A percentile compares a stretch with the other conserved stretches of the same genome.
Conservation (phyloP, 2,888 invertebrate species). For the Eupithecia vulgata region DNA sequence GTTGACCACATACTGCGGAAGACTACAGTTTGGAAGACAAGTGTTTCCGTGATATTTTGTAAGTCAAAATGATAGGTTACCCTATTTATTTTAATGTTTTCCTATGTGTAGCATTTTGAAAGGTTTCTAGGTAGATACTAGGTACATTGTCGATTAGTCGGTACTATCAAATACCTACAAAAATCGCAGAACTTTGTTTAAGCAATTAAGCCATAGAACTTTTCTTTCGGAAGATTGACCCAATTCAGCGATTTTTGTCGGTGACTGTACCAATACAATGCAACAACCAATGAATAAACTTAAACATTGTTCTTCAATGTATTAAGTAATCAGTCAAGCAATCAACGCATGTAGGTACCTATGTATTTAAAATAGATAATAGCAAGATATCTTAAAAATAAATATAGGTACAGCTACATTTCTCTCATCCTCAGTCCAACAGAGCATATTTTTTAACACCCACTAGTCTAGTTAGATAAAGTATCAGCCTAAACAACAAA, state of each 20-base stretch:
- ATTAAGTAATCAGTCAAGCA: background rate
- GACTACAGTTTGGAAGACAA: conserved; percentile 6
- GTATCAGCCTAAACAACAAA: too few relatives aligned
- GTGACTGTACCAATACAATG: background rate
- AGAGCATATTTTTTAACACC: background rate
- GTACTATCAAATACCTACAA: background rate
- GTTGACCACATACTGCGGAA: conserved; percentile 15
- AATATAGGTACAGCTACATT: background rate
- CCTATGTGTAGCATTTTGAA: background rate
- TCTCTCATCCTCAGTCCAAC: background rate
- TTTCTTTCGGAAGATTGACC: background rate
- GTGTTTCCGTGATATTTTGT: conserved; percentile 7
- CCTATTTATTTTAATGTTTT: background rate
- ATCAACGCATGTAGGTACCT: background rate
- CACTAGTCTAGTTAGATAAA: background rate
- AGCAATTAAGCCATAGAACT: background rate
- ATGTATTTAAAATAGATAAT: background rate
- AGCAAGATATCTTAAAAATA: background rate
- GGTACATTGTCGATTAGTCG: background rate
- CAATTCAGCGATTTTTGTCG: background rate
- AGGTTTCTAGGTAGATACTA: background rate
- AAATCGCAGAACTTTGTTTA: background rate
- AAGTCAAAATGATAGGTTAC: conserved; percentile 13
- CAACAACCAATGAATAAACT: background rate
- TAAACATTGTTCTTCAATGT: background rate